A percentile compares a stretch with the other conserved stretches of the same genome.
These are phyloP conservation scores for Pelagia noctiluca DNA, from an alignment of 30 jellyfish, hydroid and myxozoan species.

Conservation along the genomic window DNA sequence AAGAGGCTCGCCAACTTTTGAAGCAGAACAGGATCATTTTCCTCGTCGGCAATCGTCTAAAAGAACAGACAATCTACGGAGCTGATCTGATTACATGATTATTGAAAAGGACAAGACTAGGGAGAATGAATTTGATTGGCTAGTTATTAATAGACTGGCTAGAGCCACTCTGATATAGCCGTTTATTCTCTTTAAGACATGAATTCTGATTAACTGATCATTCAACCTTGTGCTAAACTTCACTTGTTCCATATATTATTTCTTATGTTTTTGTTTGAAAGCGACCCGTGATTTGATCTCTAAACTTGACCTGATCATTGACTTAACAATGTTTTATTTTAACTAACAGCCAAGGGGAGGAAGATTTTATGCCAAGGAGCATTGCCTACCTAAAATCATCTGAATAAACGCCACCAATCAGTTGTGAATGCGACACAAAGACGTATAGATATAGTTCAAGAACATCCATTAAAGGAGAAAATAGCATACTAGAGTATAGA, in stretches of 20 bases:
- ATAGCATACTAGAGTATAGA: constrained; percentile 50
- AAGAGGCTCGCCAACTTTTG: too few species aligned
- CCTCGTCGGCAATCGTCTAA: too few species aligned
- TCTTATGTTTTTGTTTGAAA: constrained; percentile 11
- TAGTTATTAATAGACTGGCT: too few species aligned
- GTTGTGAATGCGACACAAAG: constrained; percentile 50
- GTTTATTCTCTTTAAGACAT: too few species aligned
- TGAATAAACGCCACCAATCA: constrained; percentile 43
- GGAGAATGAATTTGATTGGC: too few species aligned
- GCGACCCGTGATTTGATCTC: constrained; percentile 19
- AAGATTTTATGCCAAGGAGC: constrained; percentile 52
- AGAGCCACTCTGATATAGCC: too few species aligned
- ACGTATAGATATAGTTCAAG: constrained; percentile 46
- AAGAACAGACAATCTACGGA: too few species aligned
- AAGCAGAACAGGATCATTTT: too few species aligned
- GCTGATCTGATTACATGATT: too few species aligned
- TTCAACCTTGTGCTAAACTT: constrained; percentile 7
- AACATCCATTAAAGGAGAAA: constrained; percentile 36
- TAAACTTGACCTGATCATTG: constrained; percentile 12
- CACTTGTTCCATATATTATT: background rate
- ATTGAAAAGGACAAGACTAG: too few species aligned
- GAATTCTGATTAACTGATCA: background rate
- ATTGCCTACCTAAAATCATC: constrained; percentile 50
- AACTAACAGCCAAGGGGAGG: constrained; percentile 47
- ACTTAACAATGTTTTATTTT: constrained; percentile 8